A percentile compares a stretch with the other conserved stretches of the same genome.
Conservation (phyloP, 2,888 invertebrate species). For the Hyalella azteca region DNA sequence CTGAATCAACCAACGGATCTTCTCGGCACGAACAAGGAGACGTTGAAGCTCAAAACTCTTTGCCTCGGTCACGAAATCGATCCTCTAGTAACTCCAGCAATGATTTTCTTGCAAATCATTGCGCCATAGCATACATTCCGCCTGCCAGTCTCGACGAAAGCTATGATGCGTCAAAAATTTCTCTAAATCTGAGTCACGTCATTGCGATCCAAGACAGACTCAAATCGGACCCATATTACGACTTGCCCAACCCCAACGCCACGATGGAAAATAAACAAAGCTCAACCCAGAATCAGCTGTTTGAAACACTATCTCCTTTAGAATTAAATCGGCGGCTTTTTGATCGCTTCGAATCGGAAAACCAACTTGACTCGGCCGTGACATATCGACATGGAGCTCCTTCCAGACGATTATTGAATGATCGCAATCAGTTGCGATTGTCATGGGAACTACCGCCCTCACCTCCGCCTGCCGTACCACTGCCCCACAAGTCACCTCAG, state of each 20-base stretch:
- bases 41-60: too few relatives aligned
- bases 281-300: too few relatives aligned
- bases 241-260: background rate
- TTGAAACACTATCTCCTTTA: too few relatives aligned
- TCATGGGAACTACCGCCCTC: conserved; percentile 3
- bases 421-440: conserved; percentile 1
- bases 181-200: background rate
- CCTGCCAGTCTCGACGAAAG: background rate
- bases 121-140: background rate
- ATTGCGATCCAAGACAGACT: background rate
- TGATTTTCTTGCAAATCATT: background rate
- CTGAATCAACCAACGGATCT: background rate
- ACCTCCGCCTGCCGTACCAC: background rate
- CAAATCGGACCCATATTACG: background rate
- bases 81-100: background rate
- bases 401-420: conserved; percentile 2
- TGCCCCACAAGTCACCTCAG: background rate
- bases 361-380: too few relatives aligned
- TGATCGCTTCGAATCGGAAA: background rate
- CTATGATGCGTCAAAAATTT: background rate
- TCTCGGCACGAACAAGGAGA: background rate
- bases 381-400: background rate
- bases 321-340: too few relatives aligned
- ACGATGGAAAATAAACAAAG: background rate
- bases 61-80: background rate